Percentiles rank a stretch among this genome's conserved stretches.
Conservation (phyloP, 2,797 vertebrate species). For the Lates japonicus region DNA sequence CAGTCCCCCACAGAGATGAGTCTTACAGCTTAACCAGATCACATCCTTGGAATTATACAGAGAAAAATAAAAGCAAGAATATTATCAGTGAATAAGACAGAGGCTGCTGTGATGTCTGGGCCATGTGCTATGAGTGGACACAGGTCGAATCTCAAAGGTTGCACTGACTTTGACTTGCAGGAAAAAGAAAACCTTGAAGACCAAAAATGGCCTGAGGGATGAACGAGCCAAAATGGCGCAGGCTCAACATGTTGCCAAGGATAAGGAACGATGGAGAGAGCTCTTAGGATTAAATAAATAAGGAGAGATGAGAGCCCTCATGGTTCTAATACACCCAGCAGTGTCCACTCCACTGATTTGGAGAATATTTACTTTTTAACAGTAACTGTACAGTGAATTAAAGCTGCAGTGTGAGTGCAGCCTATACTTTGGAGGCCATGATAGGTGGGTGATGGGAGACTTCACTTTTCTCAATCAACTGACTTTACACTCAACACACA, state of each 20-base stretch:
- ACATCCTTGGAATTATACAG: neutral
- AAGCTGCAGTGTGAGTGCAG: slow-evolving; percentile 10
- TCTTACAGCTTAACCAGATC: neutral
- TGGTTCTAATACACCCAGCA: neutral
- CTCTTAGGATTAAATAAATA: neutral
- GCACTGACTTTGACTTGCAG: neutral
- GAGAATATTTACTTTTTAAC: slow-evolving; percentile 16
- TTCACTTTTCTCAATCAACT: neutral
- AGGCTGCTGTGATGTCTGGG: neutral
- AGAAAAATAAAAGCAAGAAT: neutral
- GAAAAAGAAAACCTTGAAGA: neutral
- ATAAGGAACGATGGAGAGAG: neutral
- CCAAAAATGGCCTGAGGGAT: neutral
- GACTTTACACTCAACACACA: neutral
- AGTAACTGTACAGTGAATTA: slow-evolving; percentile 4
- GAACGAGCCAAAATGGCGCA: neutral
- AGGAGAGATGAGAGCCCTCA: neutral
- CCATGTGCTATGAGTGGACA: neutral
- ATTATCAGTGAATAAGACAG: neutral
- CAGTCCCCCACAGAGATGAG: neutral
- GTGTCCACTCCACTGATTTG: neutral
- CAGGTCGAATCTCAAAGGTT: neutral
- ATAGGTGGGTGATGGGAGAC: neutral
- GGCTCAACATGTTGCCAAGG: neutral
- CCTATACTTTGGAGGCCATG: neutral